phyloP scores from a whole-genome alignment of 2,888 invertebrate species.

The Eupithecia inturbata region DNA sequence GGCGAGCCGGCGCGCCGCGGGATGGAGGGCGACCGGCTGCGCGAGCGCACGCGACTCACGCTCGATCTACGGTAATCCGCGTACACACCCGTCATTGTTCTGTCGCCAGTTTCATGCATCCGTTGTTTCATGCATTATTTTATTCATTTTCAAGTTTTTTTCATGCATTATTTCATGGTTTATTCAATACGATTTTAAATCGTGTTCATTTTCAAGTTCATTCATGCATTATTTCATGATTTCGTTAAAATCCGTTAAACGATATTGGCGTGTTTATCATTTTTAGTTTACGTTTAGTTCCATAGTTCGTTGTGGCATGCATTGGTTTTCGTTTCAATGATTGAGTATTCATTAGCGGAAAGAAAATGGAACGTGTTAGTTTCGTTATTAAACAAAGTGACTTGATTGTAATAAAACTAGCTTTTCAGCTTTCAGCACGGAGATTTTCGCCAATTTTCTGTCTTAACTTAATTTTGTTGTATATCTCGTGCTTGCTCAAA shows the following conservation, averaged over 20 bases:
- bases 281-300: conserved; percentile 7
- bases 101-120: conserved; percentile 44
- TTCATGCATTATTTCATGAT: not conserved
- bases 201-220: not conserved
- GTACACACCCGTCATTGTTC: conserved; percentile 83
- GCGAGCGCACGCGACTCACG: conserved; percentile 78
- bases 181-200: not conserved
- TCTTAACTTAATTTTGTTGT: not conserved
- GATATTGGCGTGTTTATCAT: conserved; percentile 2
- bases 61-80: conserved; percentile 82
- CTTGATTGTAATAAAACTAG: not conserved
- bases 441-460: not conserved
- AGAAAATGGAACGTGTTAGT: conserved; percentile 33
- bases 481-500: not conserved
- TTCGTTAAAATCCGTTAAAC: not conserved
- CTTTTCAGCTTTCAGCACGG: not conserved
- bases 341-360: conserved; percentile 35
- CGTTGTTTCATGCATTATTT: conserved; percentile 6
- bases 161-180: conserved; percentile 14
- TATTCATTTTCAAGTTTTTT: conserved; percentile 1
- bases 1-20: conserved; percentile 96
- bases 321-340: conserved; percentile 26
- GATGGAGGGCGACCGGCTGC: conserved; percentile 91
- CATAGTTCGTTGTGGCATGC: conserved; percentile 24
- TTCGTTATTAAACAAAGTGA: not conserved